Base-by-base conservation (phyloP, 1,140 invertebrate species). In the Pseudomyrmex gracilis region DNA sequence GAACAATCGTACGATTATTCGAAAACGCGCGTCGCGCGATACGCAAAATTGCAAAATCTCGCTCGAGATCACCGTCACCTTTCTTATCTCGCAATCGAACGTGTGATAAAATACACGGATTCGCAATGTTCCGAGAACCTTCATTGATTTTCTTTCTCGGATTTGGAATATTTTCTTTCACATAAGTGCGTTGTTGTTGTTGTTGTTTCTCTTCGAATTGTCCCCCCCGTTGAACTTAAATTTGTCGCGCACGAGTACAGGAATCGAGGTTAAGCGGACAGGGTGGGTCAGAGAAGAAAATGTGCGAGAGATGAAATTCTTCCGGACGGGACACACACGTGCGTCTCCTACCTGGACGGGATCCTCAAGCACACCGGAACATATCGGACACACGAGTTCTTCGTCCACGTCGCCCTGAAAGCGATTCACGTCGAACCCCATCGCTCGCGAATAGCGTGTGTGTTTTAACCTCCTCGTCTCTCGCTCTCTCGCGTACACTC, bases 391-490 rank as follows among this genome's bases (percentile, higher is more conserved):
- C 67, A 98, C 95, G 45, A 98, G 95, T 95, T 99, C 98, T 95
- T 98, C 98, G 93, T 98, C 98, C 74, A 98, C 98, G 92, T 98
- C 97, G 89, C 97, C 97, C 95, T 97, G 96, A 95, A 99, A 98
- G 90, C 98, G 95, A 94, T 96, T 96, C 58, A 98, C 95, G 94
- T 98, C 98, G 95, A 97, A 98, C 89, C 98, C 98, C 98, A 99
- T 98, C 71, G 64, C 64, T 47, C 24, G 78, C 55, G 55, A 61
- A 58, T 70, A 34, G 63, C 55, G 22, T 64, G 64, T 45, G 34
- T 22, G n/a, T n/a, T n/a, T n/a, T 43, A 34, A 45, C 63, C 51
- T 70, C 43, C 74, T 64, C 55, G 55, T 76, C 68, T n/a, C 51
- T 60, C 45, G 49, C 7, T 34, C 34, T 34, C 34, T 84, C 67